Conservation (phyloP, 2,113 vertebrate species). For the Oceanites oceanicus region DNA sequence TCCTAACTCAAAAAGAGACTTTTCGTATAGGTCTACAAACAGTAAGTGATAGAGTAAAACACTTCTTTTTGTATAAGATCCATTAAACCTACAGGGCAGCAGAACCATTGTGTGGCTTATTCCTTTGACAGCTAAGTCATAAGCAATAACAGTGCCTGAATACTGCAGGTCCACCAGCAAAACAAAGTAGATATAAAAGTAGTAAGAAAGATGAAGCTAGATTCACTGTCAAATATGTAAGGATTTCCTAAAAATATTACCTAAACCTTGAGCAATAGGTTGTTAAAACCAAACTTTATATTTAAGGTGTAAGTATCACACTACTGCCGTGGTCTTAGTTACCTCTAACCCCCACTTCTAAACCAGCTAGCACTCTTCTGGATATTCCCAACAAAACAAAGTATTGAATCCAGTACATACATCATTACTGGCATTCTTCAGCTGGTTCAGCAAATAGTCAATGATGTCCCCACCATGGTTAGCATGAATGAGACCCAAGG, state of each 20-base stretch:
- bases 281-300: neutral
- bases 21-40: neutral
- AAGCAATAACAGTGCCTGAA: neutral
- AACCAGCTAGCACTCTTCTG: neutral
- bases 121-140: neutral
- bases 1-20: neutral
- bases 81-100: neutral
- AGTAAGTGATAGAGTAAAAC: neutral
- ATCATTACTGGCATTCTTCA: conserved; percentile 98
- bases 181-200: neutral
- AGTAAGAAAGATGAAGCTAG: neutral
- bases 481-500: conserved; percentile 95
- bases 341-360: neutral
- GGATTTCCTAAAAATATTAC: neutral
- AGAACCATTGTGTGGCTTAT: neutral
- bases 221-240: neutral
- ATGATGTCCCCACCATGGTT: conserved; percentile 99
- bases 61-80: neutral
- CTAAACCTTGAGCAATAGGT: neutral
- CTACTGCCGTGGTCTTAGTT: neutral
- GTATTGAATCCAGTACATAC: conserved; percentile 71
- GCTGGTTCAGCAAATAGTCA: conserved; percentile 95
- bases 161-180: neutral
- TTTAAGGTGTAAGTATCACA: neutral
- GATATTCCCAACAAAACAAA: neutral